Base-by-base conservation (phyloP, 1,140 invertebrate genomes). In the Drosophila nebulosa region DNA sequence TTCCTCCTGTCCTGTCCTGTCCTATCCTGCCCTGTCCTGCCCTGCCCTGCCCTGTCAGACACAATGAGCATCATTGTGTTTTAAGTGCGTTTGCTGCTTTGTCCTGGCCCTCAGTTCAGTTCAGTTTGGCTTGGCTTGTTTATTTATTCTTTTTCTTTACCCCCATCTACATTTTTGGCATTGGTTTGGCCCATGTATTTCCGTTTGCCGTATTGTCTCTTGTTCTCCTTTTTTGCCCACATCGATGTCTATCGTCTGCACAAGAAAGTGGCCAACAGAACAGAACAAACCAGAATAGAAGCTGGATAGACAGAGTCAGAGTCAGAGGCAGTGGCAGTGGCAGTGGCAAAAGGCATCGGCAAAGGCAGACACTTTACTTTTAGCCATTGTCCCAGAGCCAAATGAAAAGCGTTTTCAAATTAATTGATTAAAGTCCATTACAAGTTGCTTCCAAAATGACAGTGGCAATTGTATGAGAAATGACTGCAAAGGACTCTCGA, bases 371-470 rank as follows among this genome's bases (percentile, higher is more conserved):
- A 79, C 73, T 77, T 77, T 77, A 65, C 73, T 77, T 76, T 74
- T 55, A 50, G 55, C 61, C 73, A 76, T 77, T 77, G 72, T 84
- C 53, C 61, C 71, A 26, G 69, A 66, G 71, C 68, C 78, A 81
- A 76, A 88, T 88, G 83, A 81, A 88, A 85, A 85, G 81, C 81
- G 81, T 85, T 86, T 85, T 85, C 83, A 88, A 88, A 88, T 88
- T 88, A 88, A 88, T 88, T 88, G 83, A 88, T 88, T 88, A 88
- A 88, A 88, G 83, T 88, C 84, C 83, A 88, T 88, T 88, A 88
- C 83, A 88, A 88, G 83, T 88, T 83, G 83, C 75, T 75, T 21
- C n/a, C 62, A 42, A 88, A 88, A 88, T 88, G 83, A 79, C 83
- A 86, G 83, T 88, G 83, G 75, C 83, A 86, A 86, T 86, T 86